Evolutionary conservation across 2,113 vertebrate genomes (phyloP), one percentile per base, ranked within the genome.

Genomic region (Cebidichthys violaceus): DNA sequence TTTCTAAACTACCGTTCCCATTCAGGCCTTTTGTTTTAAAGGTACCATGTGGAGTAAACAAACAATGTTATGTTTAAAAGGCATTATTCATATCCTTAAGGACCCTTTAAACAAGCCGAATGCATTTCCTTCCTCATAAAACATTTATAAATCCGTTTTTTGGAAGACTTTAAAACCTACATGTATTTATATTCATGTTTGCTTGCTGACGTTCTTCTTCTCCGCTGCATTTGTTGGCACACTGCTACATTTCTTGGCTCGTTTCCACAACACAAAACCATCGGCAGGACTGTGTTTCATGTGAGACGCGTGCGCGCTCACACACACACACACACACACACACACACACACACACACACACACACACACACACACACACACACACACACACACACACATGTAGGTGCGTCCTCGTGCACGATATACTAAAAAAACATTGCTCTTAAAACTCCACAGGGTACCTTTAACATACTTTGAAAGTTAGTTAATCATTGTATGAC

Each of bases 1-100:
- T 54, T 39, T 55, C 11, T 24, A 18, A 39, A 71, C 11, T 9
- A 6, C 15, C 2, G 50, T 35, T n/a, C 68, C 33, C 69, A 41
- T 41, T 11, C 35, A 55, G 52, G 33, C 33, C 69, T 71, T 37
- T 24, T 35, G 31, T n/a, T 35, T 70, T 54, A 54, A 35, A 52
- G 47, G 47, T 70, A n/a, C 68, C 68, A 13, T 35, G 29, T 22
- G 68, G 68, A 70, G 6, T 15, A 50, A 68, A 68, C 66, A 68
- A 68, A 68, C 24, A 45, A 15, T 24, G 4, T 7, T 9, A 8
- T 37, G 9, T 37, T 64, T 6, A 13, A 37, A 64, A 39, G 2
- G 2, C 37, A 66, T 9, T 29, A 7, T 45, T 47, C 47, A 43
- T 31, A 22, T 68, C 41, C 43, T 20, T 13, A 17, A 68, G 15